Evolutionary conservation across 2,888 invertebrate genomes (phyloP), one percentile per base, ranked within the genome.

Genomic region (Xiphydria camelus): DNA sequence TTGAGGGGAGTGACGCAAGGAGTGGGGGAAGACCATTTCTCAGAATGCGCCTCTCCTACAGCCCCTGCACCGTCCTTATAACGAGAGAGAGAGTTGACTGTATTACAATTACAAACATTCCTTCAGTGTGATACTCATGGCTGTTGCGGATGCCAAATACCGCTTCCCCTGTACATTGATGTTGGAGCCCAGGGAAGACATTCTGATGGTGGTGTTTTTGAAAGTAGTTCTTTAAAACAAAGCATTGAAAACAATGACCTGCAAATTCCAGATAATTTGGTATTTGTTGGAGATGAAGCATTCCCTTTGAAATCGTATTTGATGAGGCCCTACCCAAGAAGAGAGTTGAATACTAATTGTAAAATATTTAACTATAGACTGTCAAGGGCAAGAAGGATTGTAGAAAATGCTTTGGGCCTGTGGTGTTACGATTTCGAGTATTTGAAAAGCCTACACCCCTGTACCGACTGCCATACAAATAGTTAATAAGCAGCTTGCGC

Each of bases 321-420:
- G 23, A 45, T 52, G 26, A 23, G 38, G 7, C 51, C 48, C 4
- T 49, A 41, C 31, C 32, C 44, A 15, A 43, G 49, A 9, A 12
- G 19, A 20, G 5, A 39, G 14, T 22, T 45, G 9, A 32, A 39
- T 14, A 5, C 15, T n/a, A 19, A 19, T 4, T 35, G 40, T 31
- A 26, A 19, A 14, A 29, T 48, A 3, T 48, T 48, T 18, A 51
- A 51, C n/a, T n/a, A n/a, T n/a, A n/a, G n/a, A n/a, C n/a, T n/a
- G n/a, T n/a, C n/a, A n/a, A n/a, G n/a, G n/a, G n/a, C n/a, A n/a
- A n/a, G n/a, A n/a, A n/a, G n/a, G n/a, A n/a, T n/a, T n/a, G n/a
- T n/a, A n/a, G n/a, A 48, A 38, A 51, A 48, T 39, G 17, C 40
- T 5, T 51, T 46, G 18, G 45, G 45, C 6, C 48, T 29, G 36